These are phyloP conservation scores for Rhimphoctona megacephalus DNA, from an alignment of 2,888 invertebrate genomes.

Conservation along the genomic window DNA sequence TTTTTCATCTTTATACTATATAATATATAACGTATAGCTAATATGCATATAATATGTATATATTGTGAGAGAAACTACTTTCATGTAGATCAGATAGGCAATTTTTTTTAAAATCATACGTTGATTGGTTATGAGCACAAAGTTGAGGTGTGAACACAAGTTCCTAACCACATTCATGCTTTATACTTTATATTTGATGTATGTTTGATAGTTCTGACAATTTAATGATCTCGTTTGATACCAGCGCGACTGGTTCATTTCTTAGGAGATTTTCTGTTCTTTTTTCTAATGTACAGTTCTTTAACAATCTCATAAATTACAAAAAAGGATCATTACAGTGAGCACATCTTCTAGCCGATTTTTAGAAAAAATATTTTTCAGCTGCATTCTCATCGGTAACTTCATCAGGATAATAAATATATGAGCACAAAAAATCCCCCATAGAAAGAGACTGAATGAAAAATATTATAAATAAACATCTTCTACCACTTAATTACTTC, in stretches of 20 bases:
- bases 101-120: neutral
- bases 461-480: neutral
- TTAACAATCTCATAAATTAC: neutral
- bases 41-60: neutral
- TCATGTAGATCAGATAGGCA: neutral
- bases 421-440: neutral
- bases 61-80: slow-evolving; percentile 7
- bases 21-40: neutral
- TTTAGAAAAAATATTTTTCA: neutral
- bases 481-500: neutral
- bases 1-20: slow-evolving; percentile 10
- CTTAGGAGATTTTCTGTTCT: neutral
- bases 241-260: neutral
- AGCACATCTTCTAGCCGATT: neutral
- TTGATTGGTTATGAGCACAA: neutral
- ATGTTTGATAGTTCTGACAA: neutral
- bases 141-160: slow-evolving; percentile 11
- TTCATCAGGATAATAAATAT: too few species aligned
- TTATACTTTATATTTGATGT: neutral
- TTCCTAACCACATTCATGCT: neutral
- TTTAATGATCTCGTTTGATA: slow-evolving; percentile 4
- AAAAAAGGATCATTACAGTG: neutral
- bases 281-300: neutral
- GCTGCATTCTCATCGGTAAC: neutral
- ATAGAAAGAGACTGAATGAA: neutral